Evolutionary conservation across 1,140 invertebrate species (phyloP).

Genomic region (Trissolcus basalis): DNA sequence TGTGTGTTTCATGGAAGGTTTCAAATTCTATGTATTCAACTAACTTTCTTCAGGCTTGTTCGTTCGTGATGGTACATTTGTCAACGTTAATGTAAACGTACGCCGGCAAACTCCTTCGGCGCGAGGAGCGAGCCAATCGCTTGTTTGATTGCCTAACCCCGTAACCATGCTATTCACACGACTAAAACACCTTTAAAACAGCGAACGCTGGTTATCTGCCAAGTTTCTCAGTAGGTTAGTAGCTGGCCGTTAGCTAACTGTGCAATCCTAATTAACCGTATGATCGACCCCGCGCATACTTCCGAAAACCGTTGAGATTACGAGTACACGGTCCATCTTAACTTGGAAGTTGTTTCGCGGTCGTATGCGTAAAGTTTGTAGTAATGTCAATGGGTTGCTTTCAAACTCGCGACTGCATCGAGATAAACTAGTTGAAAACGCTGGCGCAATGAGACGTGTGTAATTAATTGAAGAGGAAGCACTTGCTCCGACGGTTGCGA

Average conservation of each 20-base stretch:
- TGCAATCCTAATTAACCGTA: constrained; percentile 61
- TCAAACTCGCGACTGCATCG: constrained; percentile 43
- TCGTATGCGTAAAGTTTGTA: constrained; percentile 46
- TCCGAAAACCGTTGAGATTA: constrained; percentile 49
- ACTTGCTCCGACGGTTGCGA: constrained; percentile 29
- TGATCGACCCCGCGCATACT: constrained; percentile 58
- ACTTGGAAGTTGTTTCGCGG: constrained; percentile 55
- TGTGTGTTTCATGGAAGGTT: constrained; percentile 61
- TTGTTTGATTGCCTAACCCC: constrained; percentile 58
- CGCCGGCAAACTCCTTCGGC: constrained; percentile 44
- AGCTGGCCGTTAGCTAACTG: constrained; percentile 59
- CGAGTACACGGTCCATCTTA: constrained; percentile 39
- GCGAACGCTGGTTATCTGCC: constrained; percentile 62
- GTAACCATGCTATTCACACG: constrained; percentile 64
- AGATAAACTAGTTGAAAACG: constrained; percentile 50
- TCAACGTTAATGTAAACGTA: constrained; percentile 56
- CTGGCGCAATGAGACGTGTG: constrained; percentile 28
- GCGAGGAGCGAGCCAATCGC: constrained; percentile 48
- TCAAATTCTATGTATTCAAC: constrained; percentile 58
- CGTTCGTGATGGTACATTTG: constrained; percentile 59
- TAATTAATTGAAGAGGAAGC: constrained; percentile 55
- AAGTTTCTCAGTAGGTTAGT: constrained; percentile 63
- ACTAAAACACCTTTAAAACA: constrained; percentile 61
- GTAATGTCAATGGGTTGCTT: constrained; percentile 53
- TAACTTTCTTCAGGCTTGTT: constrained; percentile 58